phyloP scores from a whole-genome alignment of 2,888 invertebrate genomes.

The Cephalotes varians region DNA sequence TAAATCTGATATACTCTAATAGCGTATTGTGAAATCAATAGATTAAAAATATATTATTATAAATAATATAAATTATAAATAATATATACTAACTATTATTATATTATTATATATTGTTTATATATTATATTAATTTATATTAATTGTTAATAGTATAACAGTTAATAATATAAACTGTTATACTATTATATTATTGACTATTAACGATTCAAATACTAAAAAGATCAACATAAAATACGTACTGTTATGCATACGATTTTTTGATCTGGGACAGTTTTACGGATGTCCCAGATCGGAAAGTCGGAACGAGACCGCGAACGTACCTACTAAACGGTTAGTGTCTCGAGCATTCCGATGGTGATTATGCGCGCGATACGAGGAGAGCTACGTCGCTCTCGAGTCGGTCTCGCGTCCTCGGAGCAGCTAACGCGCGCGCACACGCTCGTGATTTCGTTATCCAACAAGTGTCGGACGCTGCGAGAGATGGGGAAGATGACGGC shows the following conservation, averaged over 20 bases:
- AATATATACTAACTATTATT: not conserved
- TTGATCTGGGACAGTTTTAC: not conserved
- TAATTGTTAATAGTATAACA: too few relatives aligned
- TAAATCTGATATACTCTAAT: not conserved
- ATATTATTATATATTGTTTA: too few relatives aligned
- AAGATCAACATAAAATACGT: not conserved
- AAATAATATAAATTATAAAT: not conserved
- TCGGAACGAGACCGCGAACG: not conserved
- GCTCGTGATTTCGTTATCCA: slow-evolving; percentile 74
- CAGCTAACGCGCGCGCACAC: slow-evolving; percentile 8
- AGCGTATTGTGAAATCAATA: not conserved
- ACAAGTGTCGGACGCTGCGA: slow-evolving; percentile 74
- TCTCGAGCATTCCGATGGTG: slow-evolving; percentile 9
- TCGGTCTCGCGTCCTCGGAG: slow-evolving; percentile 27
- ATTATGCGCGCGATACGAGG: slow-evolving; percentile 8
- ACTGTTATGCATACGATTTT: not conserved
- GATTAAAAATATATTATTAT: not conserved
- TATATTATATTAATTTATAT: too few relatives aligned
- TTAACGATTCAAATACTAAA: not conserved
- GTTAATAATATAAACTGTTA: not conserved
- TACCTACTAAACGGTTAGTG: not conserved
- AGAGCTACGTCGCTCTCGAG: slow-evolving; percentile 42
- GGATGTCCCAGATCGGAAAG: not conserved
- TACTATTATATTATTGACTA: not conserved
- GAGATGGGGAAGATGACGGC: slow-evolving; percentile 62